phyloP scores from a whole-genome alignment of 2,113 vertebrate genomes.

The Cryptomyrus ogoouensis region DNA sequence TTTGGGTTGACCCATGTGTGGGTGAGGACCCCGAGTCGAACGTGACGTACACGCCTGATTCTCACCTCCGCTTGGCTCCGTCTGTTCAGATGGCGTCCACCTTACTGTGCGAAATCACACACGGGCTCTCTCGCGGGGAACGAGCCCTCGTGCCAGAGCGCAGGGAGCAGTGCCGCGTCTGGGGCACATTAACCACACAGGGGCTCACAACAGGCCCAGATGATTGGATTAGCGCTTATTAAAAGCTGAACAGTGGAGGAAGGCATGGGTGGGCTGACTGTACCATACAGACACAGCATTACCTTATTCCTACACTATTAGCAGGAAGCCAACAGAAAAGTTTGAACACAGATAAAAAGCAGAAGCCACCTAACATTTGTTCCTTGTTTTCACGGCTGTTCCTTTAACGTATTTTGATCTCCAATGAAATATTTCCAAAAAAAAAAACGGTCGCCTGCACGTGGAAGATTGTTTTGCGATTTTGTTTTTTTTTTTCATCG shows the following conservation, averaged over 20 bases:
- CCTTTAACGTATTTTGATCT: conserved; percentile 12
- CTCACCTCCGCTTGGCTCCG: neutral
- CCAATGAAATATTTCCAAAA: neutral
- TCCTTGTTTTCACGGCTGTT: neutral
- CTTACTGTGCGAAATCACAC: neutral
- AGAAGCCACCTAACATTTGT: neutral
- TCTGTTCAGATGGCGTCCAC: neutral
- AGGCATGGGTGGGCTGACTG: neutral
- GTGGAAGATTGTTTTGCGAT: neutral
- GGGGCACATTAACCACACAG: neutral
- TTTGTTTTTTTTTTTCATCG: neutral
- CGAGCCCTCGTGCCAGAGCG: neutral
- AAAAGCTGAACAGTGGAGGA: neutral
- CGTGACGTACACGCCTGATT: neutral
- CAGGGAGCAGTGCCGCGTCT: neutral
- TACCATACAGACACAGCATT: too few species aligned
- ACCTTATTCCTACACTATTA: neutral
- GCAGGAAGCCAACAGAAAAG: neutral
- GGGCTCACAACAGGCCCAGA: neutral
- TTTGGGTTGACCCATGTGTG: neutral
- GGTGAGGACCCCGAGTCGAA: neutral
- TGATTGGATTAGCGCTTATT: neutral
- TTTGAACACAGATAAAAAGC: neutral
- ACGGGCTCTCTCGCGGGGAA: neutral
- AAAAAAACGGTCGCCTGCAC: neutral